A percentile compares a stretch with the other conserved stretches of the same genome.
These are phyloP conservation scores for Notechis scutatus DNA, from an alignment of 2,113 vertebrate genomes.

Conservation along the genomic window DNA sequence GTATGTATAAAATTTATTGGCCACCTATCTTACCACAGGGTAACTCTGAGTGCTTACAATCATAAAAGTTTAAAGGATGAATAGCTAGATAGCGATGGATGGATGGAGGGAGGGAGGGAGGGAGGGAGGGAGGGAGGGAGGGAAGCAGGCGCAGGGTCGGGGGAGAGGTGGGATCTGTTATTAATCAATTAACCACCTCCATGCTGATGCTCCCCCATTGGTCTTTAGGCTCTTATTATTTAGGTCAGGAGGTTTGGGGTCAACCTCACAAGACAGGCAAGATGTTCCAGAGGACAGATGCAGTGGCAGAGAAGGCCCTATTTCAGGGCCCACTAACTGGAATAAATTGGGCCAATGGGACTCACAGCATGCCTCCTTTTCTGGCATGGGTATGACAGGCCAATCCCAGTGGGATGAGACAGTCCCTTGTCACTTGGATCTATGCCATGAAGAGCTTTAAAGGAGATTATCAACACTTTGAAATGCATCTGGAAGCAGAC, in stretches of 20 bases:
- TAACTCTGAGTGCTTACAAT: neutral
- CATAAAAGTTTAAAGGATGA: neutral
- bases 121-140: neutral
- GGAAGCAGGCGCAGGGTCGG: accelerated
- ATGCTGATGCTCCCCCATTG: neutral
- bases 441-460: neutral
- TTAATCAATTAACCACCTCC: neutral
- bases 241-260: neutral
- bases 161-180: neutral
- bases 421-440: neutral
- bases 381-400: neutral
- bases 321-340: neutral
- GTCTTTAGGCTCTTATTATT: neutral
- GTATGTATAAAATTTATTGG: too few species aligned
- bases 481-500: neutral
- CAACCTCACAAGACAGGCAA: neutral
- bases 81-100: neutral
- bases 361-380: neutral
- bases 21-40: neutral
- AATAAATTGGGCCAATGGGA: neutral
- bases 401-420: neutral
- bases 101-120: too few species aligned
- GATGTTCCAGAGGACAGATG: neutral
- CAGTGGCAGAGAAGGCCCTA: neutral
- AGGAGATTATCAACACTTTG: neutral